These are phyloP conservation scores for Amorpha juglandis DNA, from an alignment of 2,888 invertebrate species.

Conservation along the genomic window DNA sequence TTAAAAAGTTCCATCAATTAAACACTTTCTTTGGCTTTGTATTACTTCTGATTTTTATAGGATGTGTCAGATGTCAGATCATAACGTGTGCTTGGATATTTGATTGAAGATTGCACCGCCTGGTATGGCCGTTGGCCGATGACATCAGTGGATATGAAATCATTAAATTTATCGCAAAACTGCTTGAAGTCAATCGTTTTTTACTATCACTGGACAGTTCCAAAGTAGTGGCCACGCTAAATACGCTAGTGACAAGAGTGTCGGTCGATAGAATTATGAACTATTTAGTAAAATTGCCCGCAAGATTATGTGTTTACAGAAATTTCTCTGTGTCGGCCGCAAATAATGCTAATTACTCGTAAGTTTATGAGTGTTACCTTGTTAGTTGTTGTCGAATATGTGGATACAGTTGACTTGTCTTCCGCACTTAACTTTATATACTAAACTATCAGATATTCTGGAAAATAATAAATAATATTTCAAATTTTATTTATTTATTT, in stretches of 20 bases:
- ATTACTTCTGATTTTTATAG: no score
- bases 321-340: conserved; percentile 62
- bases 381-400: neutral
- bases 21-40: no score
- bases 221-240: neutral
- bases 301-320: conserved; percentile 47
- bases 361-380: conserved; percentile 47
- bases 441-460: no score
- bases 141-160: neutral
- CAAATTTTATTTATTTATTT: no score
- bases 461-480: no score
- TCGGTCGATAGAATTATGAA: conserved; percentile 50
- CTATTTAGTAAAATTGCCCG: conserved; percentile 50
- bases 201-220: neutral
- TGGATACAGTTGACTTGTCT: neutral
- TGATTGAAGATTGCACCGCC: no score
- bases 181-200: conserved; percentile 2
- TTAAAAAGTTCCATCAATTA: no score
- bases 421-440: no score
- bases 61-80: no score
- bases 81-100: no score
- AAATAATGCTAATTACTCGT: conserved; percentile 66
- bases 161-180: conserved; percentile 5
- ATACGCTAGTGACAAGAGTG: conserved; percentile 11
- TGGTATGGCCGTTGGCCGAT: no score